Evolutionary conservation across 2,888 invertebrate species (phyloP), one percentile per base, ranked within the genome.

Genomic region (Ophioninae sp.): DNA sequence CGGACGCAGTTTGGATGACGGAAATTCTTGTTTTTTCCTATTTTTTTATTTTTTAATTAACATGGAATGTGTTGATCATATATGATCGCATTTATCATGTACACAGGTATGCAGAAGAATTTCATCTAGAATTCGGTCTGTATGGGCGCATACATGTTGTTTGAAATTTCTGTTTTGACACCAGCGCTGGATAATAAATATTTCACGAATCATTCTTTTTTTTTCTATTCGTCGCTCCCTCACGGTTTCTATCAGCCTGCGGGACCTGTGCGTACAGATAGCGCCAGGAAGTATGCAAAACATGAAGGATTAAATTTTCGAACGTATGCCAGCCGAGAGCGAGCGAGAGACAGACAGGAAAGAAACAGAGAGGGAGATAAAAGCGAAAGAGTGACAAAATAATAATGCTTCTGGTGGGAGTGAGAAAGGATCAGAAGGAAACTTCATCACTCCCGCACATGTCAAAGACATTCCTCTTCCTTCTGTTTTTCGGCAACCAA

Each of bases 241-340:
- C 64, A 20, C 68, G n/a, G 39, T 67, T 58, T 41, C 58, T 39
- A 10, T 67, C 39, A 56, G 39, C 17, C 44, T 22, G n/a, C 23
- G 20, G 17, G 17, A 23, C 59, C n/a, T n/a, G 30, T 22, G 56
- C 10, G 59, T 41, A 10, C 39, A n/a, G 22, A n/a, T 30, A 64
- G 51, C 39, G 64, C 51, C 41, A 41, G 58, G 30, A 58, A 17
- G 58, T 37, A 58, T 10, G 71, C 71, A 63, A 74, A 37, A 64
- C 37, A 67, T n/a, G 22, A 30, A 64, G 72, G 68, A 83, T 83
- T 79, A 68, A 72, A 80, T 76, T 77, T 63, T 79, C 76, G 67
- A 51, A 76, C 68, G 68, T 71, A 61, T 30, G 75, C 75, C 22
- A 17, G 30, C 56, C 44, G 37, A 41, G 56, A 72, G 76, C 67